Evolutionary conservation across 1,140 invertebrate genomes (phyloP).

Genomic region (Steinernema khuongi): DNA sequence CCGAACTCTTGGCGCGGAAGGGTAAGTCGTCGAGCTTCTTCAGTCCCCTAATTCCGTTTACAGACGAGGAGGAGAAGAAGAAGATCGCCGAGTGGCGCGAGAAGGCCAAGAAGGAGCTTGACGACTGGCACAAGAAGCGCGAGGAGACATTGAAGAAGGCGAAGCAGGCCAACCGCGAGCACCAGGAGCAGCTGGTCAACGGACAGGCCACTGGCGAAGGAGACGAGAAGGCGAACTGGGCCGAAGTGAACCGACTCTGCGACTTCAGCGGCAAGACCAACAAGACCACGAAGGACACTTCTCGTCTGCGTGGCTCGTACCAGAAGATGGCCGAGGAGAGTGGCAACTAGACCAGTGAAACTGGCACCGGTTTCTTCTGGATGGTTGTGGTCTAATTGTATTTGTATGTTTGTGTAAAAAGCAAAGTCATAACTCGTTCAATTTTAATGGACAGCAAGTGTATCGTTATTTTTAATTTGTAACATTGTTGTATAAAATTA

Average conservation of each 20-base stretch:
- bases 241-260: background rate
- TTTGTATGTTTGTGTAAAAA: too few relatives aligned
- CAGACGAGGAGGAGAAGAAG: conserved; percentile 41
- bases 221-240: too few relatives aligned
- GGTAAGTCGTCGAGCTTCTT: conserved; percentile 27
- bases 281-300: background rate
- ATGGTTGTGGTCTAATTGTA: too few relatives aligned
- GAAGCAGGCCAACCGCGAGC: conserved; percentile 13
- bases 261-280: background rate
- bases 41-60: conserved; percentile 33
- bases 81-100: conserved; percentile 47
- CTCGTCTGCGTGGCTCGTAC: background rate
- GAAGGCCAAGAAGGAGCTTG: conserved; percentile 45
- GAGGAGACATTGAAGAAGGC: conserved; percentile 29
- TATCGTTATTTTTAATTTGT: too few relatives aligned
- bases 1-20: conserved; percentile 40
- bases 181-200: background rate
- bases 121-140: conserved; percentile 44
- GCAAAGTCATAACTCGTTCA: too few relatives aligned
- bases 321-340: conserved; percentile 2
- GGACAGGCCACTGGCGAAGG: background rate
- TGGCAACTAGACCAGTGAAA: too few relatives aligned
- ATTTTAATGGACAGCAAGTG: too few relatives aligned
- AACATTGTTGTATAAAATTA: too few relatives aligned
- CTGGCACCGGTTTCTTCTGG: too few relatives aligned